Evolutionary conservation across 2,888 invertebrate species (phyloP).

Genomic region (Gastrophysa polygoni): DNA sequence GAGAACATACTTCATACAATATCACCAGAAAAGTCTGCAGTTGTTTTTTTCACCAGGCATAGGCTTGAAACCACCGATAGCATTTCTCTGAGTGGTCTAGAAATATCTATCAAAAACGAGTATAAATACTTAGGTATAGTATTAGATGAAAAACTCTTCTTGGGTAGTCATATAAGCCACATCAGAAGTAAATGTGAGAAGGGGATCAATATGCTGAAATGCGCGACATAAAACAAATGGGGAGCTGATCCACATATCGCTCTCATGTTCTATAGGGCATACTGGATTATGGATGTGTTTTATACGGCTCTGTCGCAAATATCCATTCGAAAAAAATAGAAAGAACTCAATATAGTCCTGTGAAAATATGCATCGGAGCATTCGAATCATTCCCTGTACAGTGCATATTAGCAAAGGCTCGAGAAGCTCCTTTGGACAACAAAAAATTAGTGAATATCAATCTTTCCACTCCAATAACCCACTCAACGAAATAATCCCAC

Average conservation of each 20-base stretch:
- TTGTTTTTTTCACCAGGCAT: not conserved
- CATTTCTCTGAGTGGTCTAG: not conserved
- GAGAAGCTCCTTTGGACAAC: constrained; percentile 2
- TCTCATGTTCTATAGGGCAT: not conserved
- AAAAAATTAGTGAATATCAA: constrained; percentile 3
- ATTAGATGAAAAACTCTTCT: constrained; percentile 5
- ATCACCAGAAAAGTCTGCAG: constrained; percentile 5
- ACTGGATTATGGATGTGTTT: constrained; percentile 1
- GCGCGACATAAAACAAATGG: constrained; percentile 5
- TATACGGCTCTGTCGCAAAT: constrained; percentile 3
- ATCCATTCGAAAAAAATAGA: not conserved
- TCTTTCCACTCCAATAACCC: not conserved
- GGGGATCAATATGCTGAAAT: constrained; percentile 6
- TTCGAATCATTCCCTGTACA: constrained; percentile 3
- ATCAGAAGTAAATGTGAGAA: constrained; percentile 9
- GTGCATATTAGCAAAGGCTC: not conserved
- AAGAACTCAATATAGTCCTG: not conserved
- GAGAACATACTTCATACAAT: not conserved
- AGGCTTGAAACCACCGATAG: not conserved
- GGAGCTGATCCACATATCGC: constrained; percentile 10
- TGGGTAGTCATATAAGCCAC: constrained; percentile 1
- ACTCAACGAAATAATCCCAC: not conserved
- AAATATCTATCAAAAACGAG: not conserved
- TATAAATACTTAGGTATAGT: constrained; percentile 4
- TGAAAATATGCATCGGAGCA: constrained; percentile 3